Evolutionary conservation across 2,797 vertebrate species (phyloP).

Genomic region (Lophius americanus): DNA sequence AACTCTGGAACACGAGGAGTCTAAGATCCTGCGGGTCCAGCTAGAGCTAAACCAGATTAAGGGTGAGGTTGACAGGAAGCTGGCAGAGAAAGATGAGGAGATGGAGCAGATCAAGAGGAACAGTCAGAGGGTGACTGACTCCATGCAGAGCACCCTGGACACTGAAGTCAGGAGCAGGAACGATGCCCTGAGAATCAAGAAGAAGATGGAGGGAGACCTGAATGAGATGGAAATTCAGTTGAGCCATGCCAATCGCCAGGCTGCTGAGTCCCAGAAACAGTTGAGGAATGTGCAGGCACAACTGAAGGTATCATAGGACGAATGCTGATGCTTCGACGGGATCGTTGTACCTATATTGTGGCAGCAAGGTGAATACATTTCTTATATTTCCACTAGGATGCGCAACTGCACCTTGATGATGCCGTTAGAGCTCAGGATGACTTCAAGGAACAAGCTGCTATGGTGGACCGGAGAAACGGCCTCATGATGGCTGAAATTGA

Average conservation of each 20-base stretch:
- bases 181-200: conserved; percentile 89
- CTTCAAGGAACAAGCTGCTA: conserved; percentile 89
- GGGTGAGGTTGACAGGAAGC: conserved; percentile 86
- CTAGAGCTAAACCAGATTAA: conserved; percentile 90
- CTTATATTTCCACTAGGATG: conserved; percentile 71
- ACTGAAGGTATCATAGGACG: conserved; percentile 83
- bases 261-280: conserved; percentile 88
- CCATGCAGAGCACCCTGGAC: conserved; percentile 86
- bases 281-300: conserved; percentile 85
- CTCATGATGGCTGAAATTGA: conserved; percentile 88
- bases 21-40: conserved; percentile 87
- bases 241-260: conserved; percentile 87
- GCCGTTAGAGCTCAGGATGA: conserved; percentile 85
- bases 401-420: conserved; percentile 88
- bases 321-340: not conserved
- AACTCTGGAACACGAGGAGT: conserved; percentile 88
- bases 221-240: conserved; percentile 92
- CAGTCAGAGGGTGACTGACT: conserved; percentile 83
- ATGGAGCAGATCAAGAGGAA: conserved; percentile 90
- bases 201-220: conserved; percentile 91
- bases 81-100: conserved; percentile 90
- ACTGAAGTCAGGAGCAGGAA: conserved; percentile 90
- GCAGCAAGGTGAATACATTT: not conserved
- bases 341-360: not conserved
- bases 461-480: conserved; percentile 86